Base-by-base conservation (phyloP, 1,140 invertebrate species). In the Dreissena polymorpha region DNA sequence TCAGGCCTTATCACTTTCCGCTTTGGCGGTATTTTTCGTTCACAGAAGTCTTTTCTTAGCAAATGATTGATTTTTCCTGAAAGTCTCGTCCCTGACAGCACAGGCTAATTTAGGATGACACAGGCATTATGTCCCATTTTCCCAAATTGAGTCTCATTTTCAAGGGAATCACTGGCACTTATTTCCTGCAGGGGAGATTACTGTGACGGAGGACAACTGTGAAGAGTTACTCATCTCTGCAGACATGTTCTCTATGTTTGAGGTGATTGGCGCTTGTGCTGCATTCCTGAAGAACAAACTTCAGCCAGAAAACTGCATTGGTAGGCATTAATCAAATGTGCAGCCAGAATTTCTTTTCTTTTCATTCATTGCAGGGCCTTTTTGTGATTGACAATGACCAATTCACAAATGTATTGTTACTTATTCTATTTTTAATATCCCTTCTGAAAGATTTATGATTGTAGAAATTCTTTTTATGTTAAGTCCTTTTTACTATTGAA, bases 211-310 rank as follows among this genome's bases (percentile, higher is more conserved):
- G 92, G 95, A 95, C 23, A 97, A 97, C 94, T 97, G 98, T 67
- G 97, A 98, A 93, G 97, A 98, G 86, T 92, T 98, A 72, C 94
- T 98, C 83, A 95, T 86, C 63, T 87, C 90, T 63, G 89, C 89
- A 67, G 90, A 92, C 68, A 91, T 92, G 91, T 87, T 92, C 68
- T 85, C 87, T 67, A 53, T 92, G n/a, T 21, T 95, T 23, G 88
- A 88, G 27, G 87, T 92, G 6, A 79, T 91, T 6, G 76, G 51
- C 12, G 74, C 82, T 8, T 92, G 91, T 75, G 85, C 86, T 64
- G 80, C 70, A 50, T 92, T 89, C 80, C 78, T 92, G 13, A 86
- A 84, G 50, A 80, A 88, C 25, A 88, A 91, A 70, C 78, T 92
- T 21, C 84, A 90, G 49, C 65, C 85, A 49, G 87, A 91, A 21